Percentiles rank a stretch among this genome's conserved stretches.
These are phyloP conservation scores for Scleropages formosus DNA, from an alignment of 2,797 vertebrate genomes.

Conservation along the genomic window DNA sequence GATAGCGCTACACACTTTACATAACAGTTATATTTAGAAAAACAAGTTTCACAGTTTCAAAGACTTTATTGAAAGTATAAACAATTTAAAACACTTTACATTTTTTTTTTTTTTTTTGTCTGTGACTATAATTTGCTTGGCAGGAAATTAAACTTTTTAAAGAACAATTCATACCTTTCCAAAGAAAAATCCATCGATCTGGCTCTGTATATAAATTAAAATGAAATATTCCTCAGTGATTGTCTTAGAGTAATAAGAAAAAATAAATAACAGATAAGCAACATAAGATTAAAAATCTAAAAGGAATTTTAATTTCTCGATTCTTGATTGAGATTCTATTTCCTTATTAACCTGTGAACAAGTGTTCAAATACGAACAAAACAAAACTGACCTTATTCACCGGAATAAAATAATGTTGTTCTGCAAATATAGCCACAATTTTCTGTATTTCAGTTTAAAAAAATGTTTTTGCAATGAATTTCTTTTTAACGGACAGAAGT, in stretches of 20 bases:
- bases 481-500: conserved; percentile 56
- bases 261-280: conserved; percentile 27
- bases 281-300: conserved; percentile 28
- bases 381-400: background rate
- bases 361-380: conserved; percentile 70
- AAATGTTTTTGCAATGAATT: conserved; percentile 24
- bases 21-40: conserved; percentile 48
- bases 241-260: conserved; percentile 79
- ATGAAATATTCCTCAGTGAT: conserved; percentile 81
- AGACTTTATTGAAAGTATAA: conserved; percentile 90
- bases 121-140: conserved; percentile 82
- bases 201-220: conserved; percentile 54
- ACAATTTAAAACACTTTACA: conserved; percentile 87
- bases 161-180: conserved; percentile 76
- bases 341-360: conserved; percentile 68
- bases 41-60: conserved; percentile 83
- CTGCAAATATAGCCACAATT: conserved; percentile 73
- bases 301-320: conserved; percentile 8
- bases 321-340: conserved; percentile 33
- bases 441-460: conserved; percentile 28
- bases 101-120: conserved; percentile 79
- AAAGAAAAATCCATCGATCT: conserved; percentile 65
- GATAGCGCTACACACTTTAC: conserved; percentile 47
- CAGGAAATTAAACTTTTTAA: conserved; percentile 85
- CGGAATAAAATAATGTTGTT: conserved; percentile 63